These are phyloP conservation scores for Drosophila affinis DNA, from an alignment of 2,888 invertebrate species.

Conservation along the genomic window DNA sequence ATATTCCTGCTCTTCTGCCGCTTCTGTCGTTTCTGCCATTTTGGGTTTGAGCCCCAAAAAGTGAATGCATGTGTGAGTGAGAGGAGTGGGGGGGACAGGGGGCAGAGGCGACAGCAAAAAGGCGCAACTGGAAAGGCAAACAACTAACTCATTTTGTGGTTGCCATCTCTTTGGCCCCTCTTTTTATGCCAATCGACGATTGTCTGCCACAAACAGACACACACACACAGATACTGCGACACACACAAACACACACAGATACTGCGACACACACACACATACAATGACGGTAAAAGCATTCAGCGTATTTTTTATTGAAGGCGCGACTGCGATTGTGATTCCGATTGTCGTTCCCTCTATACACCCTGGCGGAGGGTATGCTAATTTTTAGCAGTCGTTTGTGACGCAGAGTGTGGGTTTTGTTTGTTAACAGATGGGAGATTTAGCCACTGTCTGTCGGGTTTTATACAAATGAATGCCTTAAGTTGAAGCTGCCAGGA, in stretches of 20 bases:
- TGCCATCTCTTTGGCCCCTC: slow-evolving; percentile 51
- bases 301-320: slow-evolving; percentile 46
- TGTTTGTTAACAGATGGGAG: too few species aligned
- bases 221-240: background rate
- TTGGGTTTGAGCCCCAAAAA: slow-evolving; percentile 29
- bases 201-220: slow-evolving; percentile 53
- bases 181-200: slow-evolving; percentile 74
- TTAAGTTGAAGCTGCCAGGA: background rate
- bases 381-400: too few species aligned
- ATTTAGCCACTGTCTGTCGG: too few species aligned
- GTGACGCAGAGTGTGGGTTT: too few species aligned
- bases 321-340: slow-evolving; percentile 59
- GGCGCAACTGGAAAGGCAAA: slow-evolving; percentile 56
- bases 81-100: background rate
- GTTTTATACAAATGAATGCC: background rate
- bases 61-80: slow-evolving; percentile 31
- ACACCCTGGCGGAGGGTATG: background rate
- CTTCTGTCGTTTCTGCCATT: background rate
- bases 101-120: slow-evolving; percentile 37
- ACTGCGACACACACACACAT: too few species aligned
- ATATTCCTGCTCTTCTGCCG: slow-evolving; percentile 19
- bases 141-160: slow-evolving; percentile 77
- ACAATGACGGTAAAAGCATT: slow-evolving; percentile 44
- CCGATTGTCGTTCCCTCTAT: slow-evolving; percentile 20
- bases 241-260: slow-evolving; percentile 7